Conservation (phyloP, 2,888 invertebrate species). For the Machimus rusticus region DNA sequence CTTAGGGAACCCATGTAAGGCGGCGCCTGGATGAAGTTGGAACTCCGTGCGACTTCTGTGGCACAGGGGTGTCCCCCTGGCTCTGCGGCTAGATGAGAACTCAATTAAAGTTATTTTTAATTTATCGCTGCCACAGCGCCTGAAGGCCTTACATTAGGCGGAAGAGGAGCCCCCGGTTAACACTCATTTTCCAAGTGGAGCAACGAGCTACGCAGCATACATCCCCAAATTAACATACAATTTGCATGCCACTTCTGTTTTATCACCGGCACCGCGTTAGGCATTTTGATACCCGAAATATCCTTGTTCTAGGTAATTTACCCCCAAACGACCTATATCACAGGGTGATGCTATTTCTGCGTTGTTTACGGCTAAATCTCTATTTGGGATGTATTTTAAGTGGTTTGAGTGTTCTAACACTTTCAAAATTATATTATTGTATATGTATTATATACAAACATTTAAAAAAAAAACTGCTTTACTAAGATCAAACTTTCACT, state of each 20-base stretch:
- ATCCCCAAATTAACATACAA: background rate
- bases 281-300: background rate
- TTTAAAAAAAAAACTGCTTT: no score
- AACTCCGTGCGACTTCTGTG: background rate
- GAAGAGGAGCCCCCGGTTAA: background rate
- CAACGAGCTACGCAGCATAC: background rate
- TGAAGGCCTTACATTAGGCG: background rate
- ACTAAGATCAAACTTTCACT: no score
- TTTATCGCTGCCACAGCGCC: background rate
- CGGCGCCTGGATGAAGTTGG: background rate
- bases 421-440: background rate
- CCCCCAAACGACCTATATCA: background rate
- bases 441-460: background rate
- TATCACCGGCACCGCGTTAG: background rate
- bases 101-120: background rate
- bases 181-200: background rate
- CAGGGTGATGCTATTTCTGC: background rate
- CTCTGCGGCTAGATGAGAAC: background rate
- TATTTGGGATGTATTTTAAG: background rate
- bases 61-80: background rate
- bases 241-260: background rate
- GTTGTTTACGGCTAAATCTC: background rate
- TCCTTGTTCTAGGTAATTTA: background rate
- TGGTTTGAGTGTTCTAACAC: background rate
- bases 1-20: background rate